These are phyloP conservation scores for Anarsia innoxiella DNA, from an alignment of 2,888 invertebrate genomes.

Conservation along the genomic window DNA sequence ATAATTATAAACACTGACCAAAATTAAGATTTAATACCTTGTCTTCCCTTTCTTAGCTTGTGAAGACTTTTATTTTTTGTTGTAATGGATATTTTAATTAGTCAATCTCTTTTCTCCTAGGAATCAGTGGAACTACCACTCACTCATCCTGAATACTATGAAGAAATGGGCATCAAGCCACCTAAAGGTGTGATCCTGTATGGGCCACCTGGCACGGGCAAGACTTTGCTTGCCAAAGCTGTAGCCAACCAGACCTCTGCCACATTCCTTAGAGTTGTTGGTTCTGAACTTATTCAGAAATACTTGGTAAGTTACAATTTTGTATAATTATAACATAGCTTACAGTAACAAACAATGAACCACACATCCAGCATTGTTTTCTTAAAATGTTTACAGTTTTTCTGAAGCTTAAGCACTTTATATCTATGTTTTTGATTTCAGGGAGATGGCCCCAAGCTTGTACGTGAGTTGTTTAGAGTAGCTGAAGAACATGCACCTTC, in stretches of 20 bases:
- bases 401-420: no score
- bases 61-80: no score
- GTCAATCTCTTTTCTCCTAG: no score
- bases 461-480: conserved; percentile 97
- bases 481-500: conserved; percentile 99
- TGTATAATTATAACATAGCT: no score
- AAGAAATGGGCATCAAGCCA: conserved; percentile 99
- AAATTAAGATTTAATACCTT: no score
- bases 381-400: no score
- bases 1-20: no score
- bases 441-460: conserved; percentile 99
- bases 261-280: conserved; percentile 98
- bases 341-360: no score
- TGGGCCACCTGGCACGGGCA: conserved; percentile 98
- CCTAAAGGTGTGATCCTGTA: conserved; percentile 99
- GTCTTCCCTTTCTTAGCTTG: no score
- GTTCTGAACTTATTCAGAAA: conserved; percentile 99
- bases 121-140: conserved; percentile 98
- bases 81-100: no score
- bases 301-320: conserved; percentile 90
- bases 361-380: no score
- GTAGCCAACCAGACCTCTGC: conserved; percentile 99
- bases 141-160: conserved; percentile 99
- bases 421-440: conserved; percentile 33
- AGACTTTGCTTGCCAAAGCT: conserved; percentile 97